Evolutionary conservation across 2,888 invertebrate genomes (phyloP).

Genomic region (Conops quadrifasciatus): DNA sequence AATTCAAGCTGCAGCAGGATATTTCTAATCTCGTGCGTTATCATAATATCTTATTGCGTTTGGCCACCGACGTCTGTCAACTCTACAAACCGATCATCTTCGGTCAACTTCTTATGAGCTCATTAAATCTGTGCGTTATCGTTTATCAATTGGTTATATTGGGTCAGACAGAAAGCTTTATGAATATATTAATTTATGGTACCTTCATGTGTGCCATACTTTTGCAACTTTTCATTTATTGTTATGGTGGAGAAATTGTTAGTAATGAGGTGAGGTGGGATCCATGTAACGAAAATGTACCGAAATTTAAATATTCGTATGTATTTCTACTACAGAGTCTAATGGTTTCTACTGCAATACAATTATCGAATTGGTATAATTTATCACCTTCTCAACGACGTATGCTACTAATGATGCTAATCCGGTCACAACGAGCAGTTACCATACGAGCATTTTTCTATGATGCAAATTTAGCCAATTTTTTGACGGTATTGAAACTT

Average conservation of each 20-base stretch:
- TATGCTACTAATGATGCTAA: conserved; percentile 52
- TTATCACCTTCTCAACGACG: conserved; percentile 53
- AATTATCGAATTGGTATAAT: conserved; percentile 56
- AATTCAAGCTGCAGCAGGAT: conserved; percentile 38
- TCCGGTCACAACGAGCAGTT: conserved; percentile 55
- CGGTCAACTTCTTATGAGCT: conserved; percentile 60
- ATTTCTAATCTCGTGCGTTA: conserved; percentile 50
- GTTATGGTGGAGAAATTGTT: conserved; percentile 61
- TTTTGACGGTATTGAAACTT: conserved; percentile 51
- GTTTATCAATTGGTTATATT: conserved; percentile 58
- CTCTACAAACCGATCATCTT: conserved; percentile 59
- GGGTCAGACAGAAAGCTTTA: conserved; percentile 52
- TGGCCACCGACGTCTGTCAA: conserved; percentile 49
- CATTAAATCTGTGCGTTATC: conserved; percentile 60
- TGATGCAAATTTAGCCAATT: conserved; percentile 60
- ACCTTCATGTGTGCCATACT: conserved; percentile 57
- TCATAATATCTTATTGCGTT: conserved; percentile 51
- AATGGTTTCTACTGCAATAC: conserved; percentile 54
- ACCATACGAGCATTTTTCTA: conserved; percentile 59
- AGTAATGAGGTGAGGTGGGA: conserved; percentile 55
- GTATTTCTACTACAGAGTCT: conserved; percentile 50
- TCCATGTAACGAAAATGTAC: not conserved
- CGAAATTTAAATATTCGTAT: not conserved
- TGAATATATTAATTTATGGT: conserved; percentile 52
- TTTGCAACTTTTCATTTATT: conserved; percentile 60